Evolutionary conservation across 1,140 invertebrate genomes (phyloP).

Genomic region (Samia ricini): DNA sequence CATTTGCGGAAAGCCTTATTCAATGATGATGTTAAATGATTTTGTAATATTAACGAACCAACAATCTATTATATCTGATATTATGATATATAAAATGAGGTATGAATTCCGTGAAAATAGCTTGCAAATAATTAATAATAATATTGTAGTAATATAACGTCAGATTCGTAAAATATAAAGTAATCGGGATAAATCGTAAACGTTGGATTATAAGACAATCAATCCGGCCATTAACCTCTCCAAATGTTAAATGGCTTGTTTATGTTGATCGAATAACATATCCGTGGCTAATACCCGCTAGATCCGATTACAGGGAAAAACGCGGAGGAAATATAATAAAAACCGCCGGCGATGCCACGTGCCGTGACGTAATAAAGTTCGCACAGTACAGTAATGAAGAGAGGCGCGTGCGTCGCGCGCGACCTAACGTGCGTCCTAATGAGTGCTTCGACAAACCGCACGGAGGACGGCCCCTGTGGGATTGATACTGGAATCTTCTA

Average conservation of each 20-base stretch:
- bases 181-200: not conserved
- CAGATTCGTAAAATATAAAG: no score
- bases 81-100: no score
- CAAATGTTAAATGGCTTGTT: conserved; percentile 54
- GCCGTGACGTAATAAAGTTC: conserved; percentile 65
- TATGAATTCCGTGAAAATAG: no score
- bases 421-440: conserved; percentile 39
- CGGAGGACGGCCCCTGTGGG: conserved; percentile 13
- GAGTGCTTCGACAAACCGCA: conserved; percentile 26
- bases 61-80: no score
- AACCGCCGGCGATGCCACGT: conserved; percentile 38
- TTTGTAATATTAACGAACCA: no score
- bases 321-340: conserved; percentile 35
- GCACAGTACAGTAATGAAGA: conserved; percentile 63
- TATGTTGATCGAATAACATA: conserved; percentile 65
- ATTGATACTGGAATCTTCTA: conserved; percentile 2
- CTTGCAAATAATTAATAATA: no score
- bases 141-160: no score
- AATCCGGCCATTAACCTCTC: conserved; percentile 57
- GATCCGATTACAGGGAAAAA: conserved; percentile 65
- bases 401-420: conserved; percentile 41
- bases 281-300: conserved; percentile 39
- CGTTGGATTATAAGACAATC: conserved; percentile 17
- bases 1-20: no score
- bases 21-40: no score